Evolutionary conservation across 2,888 invertebrate genomes (phyloP), one percentile per base, ranked within the genome.

Genomic region (Aphrophora alni): DNA sequence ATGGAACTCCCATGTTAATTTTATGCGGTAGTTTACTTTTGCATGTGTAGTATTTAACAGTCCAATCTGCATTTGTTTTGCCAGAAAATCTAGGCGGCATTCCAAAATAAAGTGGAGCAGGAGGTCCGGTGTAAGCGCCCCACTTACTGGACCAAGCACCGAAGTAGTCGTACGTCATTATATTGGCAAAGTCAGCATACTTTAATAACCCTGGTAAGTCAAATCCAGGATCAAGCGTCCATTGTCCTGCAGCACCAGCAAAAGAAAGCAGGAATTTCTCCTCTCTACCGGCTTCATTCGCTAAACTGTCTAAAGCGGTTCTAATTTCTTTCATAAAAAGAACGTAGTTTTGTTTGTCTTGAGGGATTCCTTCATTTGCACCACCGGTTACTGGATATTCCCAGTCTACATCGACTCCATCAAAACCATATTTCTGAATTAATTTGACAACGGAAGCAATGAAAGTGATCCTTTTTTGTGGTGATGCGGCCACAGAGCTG

Each of bases 71-170:
- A 59, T 83, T 83, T 0, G 81, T 81, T 70, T 83, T 83, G 2
- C 83, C 83, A 8, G 83, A 83, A 75, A 81, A 83, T 33, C 82
- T 69, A 10, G 80, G 72, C 0, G 83, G 83, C 81, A 81, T 81
- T 17, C 81, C 82, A 38, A 81, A 81, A 27, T 79, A 81, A 12
- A 83, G 74, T 0, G 83, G 83, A 0, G 83, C 73, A 0, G 82
- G 82, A n/a, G 83, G 82, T 27, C 83, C 83, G 17, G 82, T 82
- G 68, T 82, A 83, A n/a, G 83, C 83, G 1, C 83, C 83, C 83
- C 83, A 83, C 38, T 83, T 79, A 68, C 82, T 82, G 3, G 75
- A 76, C 83, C 83, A 83, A 17, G 83, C 81, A 1, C 83, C 83
- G 77, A 83, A 83, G 26, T 79, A 83, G 74, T 83, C 83, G 68